Conservation (phyloP, 2,113 vertebrate species). For the Philantomba maxwellii region DNA sequence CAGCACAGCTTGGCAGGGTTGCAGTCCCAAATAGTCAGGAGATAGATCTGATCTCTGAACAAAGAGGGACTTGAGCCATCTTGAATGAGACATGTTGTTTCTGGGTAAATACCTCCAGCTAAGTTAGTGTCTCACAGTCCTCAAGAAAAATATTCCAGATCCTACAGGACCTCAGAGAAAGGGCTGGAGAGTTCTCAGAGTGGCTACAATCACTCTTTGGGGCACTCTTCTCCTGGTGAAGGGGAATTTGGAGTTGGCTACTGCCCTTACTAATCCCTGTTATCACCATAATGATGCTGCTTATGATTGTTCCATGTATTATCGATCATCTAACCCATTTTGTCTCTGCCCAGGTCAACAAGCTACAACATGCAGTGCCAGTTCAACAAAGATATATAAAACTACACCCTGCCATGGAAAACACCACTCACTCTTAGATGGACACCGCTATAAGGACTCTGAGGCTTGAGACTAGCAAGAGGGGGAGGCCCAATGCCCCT, state of each 20-base stretch:
- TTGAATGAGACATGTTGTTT: not conserved
- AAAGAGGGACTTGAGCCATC: not conserved
- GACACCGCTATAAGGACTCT: not conserved
- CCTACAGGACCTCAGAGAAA: not conserved
- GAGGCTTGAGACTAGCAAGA: not conserved
- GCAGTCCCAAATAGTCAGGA: not conserved
- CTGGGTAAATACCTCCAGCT: not conserved
- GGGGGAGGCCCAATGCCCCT: not conserved
- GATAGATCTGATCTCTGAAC: not conserved
- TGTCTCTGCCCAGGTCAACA: not conserved
- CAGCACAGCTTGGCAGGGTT: not conserved
- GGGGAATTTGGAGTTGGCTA: not conserved
- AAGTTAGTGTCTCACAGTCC: not conserved
- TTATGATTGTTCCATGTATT: not conserved
- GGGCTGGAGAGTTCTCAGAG: not conserved
- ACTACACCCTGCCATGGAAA: accelerated
- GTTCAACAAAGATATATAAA: not conserved
- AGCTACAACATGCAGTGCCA: not conserved
- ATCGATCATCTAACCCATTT: not conserved
- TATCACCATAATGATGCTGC: not conserved
- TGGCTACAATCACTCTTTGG: not conserved
- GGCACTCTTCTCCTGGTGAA: not conserved
- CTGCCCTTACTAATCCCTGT: not conserved
- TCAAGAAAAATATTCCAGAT: not conserved
- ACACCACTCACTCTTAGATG: not conserved